Conservation (phyloP, 2,888 invertebrate species). For the Pecten maximus region DNA sequence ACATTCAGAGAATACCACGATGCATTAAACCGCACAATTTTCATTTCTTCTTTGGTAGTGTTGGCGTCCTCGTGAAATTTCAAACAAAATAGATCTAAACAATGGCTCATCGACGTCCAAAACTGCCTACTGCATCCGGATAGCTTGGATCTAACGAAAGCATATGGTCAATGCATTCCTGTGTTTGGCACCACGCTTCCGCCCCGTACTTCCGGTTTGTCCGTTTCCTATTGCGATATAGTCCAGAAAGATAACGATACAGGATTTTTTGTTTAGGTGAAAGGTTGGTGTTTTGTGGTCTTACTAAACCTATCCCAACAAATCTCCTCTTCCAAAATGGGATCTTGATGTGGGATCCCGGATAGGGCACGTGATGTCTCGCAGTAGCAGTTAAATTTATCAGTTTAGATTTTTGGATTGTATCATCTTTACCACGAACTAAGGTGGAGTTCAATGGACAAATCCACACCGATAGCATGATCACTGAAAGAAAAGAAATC, state of each 20-base stretch:
- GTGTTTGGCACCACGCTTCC: conserved; percentile 16
- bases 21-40: too few species aligned
- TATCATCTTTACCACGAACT: neutral
- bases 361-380: neutral
- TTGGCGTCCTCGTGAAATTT: neutral
- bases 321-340: neutral
- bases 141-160: neutral
- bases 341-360: neutral
- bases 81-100: too few species aligned
- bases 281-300: neutral
- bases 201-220: neutral
- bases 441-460: neutral
- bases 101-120: neutral
- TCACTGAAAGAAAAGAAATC: neutral
- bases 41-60: neutral
- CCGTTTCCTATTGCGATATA: neutral
- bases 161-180: neutral
- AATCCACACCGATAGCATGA: neutral
- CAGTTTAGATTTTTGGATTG: neutral
- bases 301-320: neutral
- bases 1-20: too few species aligned
- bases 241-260: neutral
- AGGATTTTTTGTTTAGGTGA: neutral
- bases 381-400: neutral
- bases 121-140: neutral